Percentiles rank a stretch among this genome's conserved stretches.
Conservation (phyloP, 2,797 vertebrate species). For the Erithacus rubecula region DNA sequence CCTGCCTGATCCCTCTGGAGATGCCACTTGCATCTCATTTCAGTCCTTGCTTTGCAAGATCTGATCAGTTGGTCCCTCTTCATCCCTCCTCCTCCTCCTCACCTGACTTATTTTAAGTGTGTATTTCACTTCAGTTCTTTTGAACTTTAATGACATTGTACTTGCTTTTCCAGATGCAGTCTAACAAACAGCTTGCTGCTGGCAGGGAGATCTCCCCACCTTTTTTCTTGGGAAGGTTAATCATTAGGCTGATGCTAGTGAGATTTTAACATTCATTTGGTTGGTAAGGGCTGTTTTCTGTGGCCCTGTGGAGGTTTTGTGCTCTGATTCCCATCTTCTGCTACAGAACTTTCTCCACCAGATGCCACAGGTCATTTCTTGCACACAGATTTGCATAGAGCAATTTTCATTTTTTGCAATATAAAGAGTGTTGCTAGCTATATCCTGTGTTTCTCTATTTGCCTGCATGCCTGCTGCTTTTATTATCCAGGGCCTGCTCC, state of each 20-base stretch:
- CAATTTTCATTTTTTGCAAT: neutral
- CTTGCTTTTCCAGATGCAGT: neutral
- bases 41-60: neutral
- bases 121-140: neutral
- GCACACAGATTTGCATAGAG: rapidly evolving
- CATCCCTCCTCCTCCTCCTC: neutral
- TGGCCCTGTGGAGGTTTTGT: neutral
- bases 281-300: neutral
- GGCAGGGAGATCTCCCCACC: neutral
- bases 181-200: neutral
- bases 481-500: neutral
- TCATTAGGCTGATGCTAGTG: neutral
- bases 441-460: neutral
- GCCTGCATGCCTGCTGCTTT: neutral
- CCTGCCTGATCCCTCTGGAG: neutral
- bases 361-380: neutral
- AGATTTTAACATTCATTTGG: neutral
- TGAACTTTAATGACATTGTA: neutral
- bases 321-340: neutral
- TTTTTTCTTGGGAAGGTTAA: neutral
- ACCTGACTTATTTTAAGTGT: neutral
- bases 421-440: neutral
- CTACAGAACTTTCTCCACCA: neutral
- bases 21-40: neutral
- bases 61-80: neutral